These are phyloP conservation scores for Eunapius fragilis DNA, from an alignment of 37 sponge, comb jelly and placozoan genomes.

Conservation along the genomic window DNA sequence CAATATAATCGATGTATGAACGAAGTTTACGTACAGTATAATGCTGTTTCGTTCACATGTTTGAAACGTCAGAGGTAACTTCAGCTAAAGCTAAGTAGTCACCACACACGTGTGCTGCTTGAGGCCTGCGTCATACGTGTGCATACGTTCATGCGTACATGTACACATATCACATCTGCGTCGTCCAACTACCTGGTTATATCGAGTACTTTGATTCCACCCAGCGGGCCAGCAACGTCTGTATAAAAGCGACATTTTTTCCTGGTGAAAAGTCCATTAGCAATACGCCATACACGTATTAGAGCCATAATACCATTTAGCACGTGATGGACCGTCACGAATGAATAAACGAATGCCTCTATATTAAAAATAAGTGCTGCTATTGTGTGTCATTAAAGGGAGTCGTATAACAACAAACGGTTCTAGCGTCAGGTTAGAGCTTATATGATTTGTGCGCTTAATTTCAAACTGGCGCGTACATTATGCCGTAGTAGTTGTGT, in stretches of 20 bases:
- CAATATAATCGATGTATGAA: too few species aligned
- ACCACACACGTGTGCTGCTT: too few species aligned
- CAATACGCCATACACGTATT: neutral
- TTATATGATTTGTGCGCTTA: neutral
- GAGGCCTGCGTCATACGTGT: too few species aligned
- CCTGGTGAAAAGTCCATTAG: neutral
- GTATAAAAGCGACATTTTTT: neutral
- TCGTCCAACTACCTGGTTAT: neutral
- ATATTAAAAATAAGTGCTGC: too few species aligned
- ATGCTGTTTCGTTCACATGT: too few species aligned
- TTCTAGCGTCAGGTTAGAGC: neutral
- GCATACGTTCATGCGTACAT: too few species aligned
- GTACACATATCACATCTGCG: too few species aligned
- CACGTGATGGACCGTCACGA: neutral
- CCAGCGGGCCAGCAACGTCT: neutral
- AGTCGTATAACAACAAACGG: too few species aligned
- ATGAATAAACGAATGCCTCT: neutral
- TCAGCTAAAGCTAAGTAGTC: too few species aligned
- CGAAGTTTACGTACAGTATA: too few species aligned
- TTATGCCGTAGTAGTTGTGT: neutral
- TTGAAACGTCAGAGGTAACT: too few species aligned
- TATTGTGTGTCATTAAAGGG: neutral
- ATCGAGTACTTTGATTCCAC: neutral
- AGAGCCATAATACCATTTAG: neutral
- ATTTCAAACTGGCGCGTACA: neutral